Evolutionary conservation across 2,888 invertebrate species (phyloP), one percentile per base, ranked within the genome.

Genomic region (Bombyx huttoni): DNA sequence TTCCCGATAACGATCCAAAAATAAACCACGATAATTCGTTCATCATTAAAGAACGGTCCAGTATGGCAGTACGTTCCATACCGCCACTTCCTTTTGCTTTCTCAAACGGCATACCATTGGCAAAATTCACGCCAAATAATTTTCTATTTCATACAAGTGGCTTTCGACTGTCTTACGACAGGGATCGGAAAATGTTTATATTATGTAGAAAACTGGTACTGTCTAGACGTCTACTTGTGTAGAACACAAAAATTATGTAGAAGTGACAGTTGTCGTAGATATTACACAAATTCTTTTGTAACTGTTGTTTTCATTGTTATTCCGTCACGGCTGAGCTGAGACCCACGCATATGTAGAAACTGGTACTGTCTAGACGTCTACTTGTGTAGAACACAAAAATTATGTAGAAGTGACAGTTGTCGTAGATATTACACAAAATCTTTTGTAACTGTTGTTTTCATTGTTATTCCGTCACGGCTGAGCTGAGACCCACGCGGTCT

Each of bases 1-100:
- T 67, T 66, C 66, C 63, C 72, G 78, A 80, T 81, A 80, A 75
- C 72, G 68, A 63, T 72, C 72, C 68, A 62, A 77, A 81, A 80
- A 80, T 80, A 78, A 72, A 73, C 67, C 58, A 65, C 68, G 72
- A 74, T 80, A 77, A 78, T 77, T 75, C 73, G 70, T 73, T 75
- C 71, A 64, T 67, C 72, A 71, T 75, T 78, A 75, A 68, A 71
- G 72, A 68, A 59, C 56, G 64, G 62, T 58, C 75, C 75, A 76
- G 48, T 34, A 75, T 75, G 76, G 64, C 67, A 69, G 65, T 64
- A 67, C 73, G 71, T 67, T 73, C 70, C 78, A 65, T 71, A 68
- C 73, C 72, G 75, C 72, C 74, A 72, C 73, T 78, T 80, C 80
- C 80, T 77, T 24, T 66, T 63, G 66, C 73, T 73, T 73, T 76